Conservation (phyloP, 2,888 invertebrate genomes). For the Patella pellucida region DNA sequence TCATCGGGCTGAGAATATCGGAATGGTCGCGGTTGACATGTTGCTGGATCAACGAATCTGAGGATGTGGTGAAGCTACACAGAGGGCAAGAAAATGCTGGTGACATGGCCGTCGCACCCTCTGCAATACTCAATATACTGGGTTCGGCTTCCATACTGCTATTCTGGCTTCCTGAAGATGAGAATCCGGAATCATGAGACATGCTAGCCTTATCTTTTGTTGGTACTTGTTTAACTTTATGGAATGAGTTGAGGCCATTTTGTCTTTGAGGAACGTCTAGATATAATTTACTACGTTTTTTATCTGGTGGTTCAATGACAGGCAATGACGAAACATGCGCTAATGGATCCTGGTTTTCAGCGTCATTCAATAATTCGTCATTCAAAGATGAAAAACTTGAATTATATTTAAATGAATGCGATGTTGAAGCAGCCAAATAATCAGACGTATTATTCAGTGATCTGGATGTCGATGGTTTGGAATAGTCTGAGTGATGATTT, state of each 20-base stretch:
- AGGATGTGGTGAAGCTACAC: constrained; percentile 82
- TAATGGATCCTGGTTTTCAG: background rate
- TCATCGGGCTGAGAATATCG: constrained; percentile 49
- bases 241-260: constrained; percentile 3
- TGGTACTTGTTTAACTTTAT: constrained; percentile 4
- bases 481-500: background rate
- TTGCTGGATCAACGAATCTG: constrained; percentile 81
- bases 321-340: too few relatives aligned
- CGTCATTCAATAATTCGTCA: background rate
- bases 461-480: background rate
- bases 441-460: background rate
- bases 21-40: constrained; percentile 89
- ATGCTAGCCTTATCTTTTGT: background rate
- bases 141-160: constrained; percentile 8
- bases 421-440: background rate
- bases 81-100: constrained; percentile 78
- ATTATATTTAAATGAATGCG: background rate
- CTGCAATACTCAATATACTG: background rate
- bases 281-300: constrained; percentile 20
- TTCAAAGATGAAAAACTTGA: background rate
- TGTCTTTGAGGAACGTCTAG: constrained; percentile 22
- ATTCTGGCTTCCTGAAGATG: background rate
- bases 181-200: background rate
- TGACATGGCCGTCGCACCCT: constrained; percentile 4
- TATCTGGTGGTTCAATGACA: background rate